Evolutionary conservation across 1,140 invertebrate species (phyloP).

Genomic region (Drosophila hydei): DNA sequence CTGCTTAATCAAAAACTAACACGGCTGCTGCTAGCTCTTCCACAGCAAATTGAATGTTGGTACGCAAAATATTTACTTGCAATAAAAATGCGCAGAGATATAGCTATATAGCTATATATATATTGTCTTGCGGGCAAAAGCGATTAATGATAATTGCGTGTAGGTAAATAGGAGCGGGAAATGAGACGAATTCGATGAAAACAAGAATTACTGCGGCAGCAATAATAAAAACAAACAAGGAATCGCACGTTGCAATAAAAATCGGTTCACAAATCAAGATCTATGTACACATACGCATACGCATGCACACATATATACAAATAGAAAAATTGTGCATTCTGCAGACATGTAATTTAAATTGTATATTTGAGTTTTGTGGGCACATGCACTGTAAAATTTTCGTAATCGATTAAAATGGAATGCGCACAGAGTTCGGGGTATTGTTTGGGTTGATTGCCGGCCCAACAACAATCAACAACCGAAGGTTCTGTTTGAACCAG

Average conservation of each 20-base stretch:
- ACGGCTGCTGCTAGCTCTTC: background rate
- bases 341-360: constrained; percentile 52
- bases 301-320: background rate
- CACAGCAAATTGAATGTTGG: constrained; percentile 6
- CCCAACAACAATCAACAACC: constrained; percentile 9
- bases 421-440: constrained; percentile 38
- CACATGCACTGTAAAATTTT: constrained; percentile 24
- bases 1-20: background rate
- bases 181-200: constrained; percentile 50
- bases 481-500: constrained; percentile 37
- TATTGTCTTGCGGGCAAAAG: background rate
- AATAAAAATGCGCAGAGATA: background rate
- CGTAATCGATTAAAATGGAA: constrained; percentile 53
- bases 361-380: constrained; percentile 53
- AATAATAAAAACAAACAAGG: constrained; percentile 62
- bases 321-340: constrained; percentile 13
- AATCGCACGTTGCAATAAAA: constrained; percentile 46
- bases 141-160: constrained; percentile 43
- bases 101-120: constrained; percentile 4
- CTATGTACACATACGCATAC: background rate
- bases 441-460: constrained; percentile 31
- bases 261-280: constrained; percentile 51
- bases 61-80: constrained; percentile 36
- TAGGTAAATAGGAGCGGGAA: constrained; percentile 10
- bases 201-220: constrained; percentile 38